Evolutionary conservation across 1,140 invertebrate genomes (phyloP).

Genomic region (Drosophila bipectinata): DNA sequence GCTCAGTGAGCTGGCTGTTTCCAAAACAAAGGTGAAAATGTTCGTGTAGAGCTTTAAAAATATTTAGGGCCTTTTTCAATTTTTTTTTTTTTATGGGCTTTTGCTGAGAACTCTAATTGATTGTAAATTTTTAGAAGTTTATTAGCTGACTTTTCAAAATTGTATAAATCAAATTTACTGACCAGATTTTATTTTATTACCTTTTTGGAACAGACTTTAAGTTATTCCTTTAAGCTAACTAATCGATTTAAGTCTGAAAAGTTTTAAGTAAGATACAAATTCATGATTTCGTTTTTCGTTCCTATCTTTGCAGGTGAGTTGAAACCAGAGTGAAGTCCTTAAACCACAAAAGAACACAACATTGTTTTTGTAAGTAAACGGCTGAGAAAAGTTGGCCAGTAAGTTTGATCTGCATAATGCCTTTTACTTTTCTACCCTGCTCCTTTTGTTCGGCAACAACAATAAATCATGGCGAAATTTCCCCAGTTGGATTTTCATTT

Average conservation of each 20-base stretch:
- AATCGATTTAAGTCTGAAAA: slow-evolving; percentile 4
- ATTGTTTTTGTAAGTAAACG: slow-evolving; percentile 57
- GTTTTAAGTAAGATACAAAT: slow-evolving; percentile 10
- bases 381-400: slow-evolving; percentile 59
- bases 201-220: not conserved
- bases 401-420: slow-evolving; percentile 74
- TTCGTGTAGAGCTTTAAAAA: not conserved
- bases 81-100: not conserved
- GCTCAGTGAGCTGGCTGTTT: not conserved
- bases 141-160: too few species aligned
- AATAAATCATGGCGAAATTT: slow-evolving; percentile 78
- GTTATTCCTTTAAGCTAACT: not conserved
- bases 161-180: too few species aligned
- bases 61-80: not conserved
- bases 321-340: slow-evolving; percentile 12
- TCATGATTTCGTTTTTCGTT: slow-evolving; percentile 14
- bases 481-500: slow-evolving; percentile 79
- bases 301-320: slow-evolving; percentile 54
- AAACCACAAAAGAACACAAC: slow-evolving; percentile 18
- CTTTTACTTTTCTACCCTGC: slow-evolving; percentile 40
- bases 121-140: too few species aligned
- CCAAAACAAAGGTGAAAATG: not conserved
- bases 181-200: too few species aligned
- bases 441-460: slow-evolving; percentile 36
- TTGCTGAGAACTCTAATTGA: too few species aligned